Conservation (phyloP, 2,888 invertebrate species). For the Odontocerum albicorne region DNA sequence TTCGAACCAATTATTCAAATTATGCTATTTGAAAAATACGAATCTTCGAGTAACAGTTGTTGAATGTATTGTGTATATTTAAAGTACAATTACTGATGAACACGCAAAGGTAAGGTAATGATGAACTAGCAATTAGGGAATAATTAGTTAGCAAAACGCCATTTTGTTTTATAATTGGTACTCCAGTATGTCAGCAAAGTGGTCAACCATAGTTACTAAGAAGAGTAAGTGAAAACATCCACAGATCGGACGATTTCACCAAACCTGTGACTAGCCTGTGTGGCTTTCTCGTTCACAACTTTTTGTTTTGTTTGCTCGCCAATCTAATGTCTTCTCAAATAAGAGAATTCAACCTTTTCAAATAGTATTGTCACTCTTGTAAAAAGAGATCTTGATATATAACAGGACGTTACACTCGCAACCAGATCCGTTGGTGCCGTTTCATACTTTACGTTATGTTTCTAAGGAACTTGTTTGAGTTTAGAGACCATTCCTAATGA, state of each 20-base stretch:
- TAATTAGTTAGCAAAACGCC: no score
- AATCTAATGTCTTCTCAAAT: neutral
- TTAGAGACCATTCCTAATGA: constrained; percentile 1
- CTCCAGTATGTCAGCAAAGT: no score
- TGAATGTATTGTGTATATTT: no score
- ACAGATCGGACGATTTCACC: neutral
- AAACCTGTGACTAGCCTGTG: neutral
- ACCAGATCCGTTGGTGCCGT: neutral
- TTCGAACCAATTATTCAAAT: no score
- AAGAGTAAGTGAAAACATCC: no score
- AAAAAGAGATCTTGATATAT: neutral
- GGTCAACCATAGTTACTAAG: no score
- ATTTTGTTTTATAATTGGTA: no score
- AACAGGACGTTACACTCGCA: neutral
- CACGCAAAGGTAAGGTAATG: no score
- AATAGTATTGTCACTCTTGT: neutral
- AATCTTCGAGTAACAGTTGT: no score
- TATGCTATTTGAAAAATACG: no score
- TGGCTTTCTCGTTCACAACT: constrained; percentile 14
- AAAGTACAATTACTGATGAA: no score
- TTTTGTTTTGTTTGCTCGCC: constrained; percentile 7
- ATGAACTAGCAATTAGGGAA: no score
- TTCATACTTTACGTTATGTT: neutral
- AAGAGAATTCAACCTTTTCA: neutral
- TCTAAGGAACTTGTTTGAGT: neutral